Evolutionary conservation across 2,113 vertebrate species (phyloP), one percentile per base, ranked within the genome.

Genomic region (Syrmaticus mikado): DNA sequence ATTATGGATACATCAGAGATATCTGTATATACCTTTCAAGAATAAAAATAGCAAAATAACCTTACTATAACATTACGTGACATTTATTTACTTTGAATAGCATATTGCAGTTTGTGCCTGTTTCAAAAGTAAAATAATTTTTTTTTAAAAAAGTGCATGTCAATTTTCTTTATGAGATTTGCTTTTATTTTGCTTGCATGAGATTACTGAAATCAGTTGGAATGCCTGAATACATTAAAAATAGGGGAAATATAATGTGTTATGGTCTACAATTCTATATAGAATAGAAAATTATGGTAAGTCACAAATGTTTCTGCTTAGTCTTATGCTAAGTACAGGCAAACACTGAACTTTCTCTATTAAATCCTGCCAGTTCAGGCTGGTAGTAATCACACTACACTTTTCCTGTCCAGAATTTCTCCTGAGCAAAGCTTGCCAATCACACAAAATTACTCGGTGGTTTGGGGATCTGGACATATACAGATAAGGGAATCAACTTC

Each of bases 361-460:
- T 62, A 61, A 30, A 21, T 90, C 82, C 46, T 71, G 38, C 32
- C n/a, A 8, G 41, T 83, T 91, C 74, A 78, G 72, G 43, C 46
- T 72, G 61, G n/a, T 40, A n/a, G 64, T 78, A 82, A 87, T 85
- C 85, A 24, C 72, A 88, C 75, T 85, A 88, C 43, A 50, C 93
- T 82, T 87, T 91, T 36, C 41, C 34, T 52, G 18, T 76, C 64
- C 68, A 46, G 38, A 65, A 50, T 55, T 90, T 81, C 68, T 73
- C 86, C 70, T 53, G 77, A 83, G 70, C 40, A 91, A 77, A 90
- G 21, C 65, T 92, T 95, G 92, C 41, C 50, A 92, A 79, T 84
- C 89, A 90, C 38, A 82, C 34, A 93, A 93, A 94, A 96, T 95
- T 95, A 95, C 92, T 95, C 93, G 70, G 93, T 92, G 86, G 86